These are phyloP conservation scores for Aphidoletes aphidimyza DNA, from an alignment of 2,888 invertebrate species.

Conservation along the genomic window DNA sequence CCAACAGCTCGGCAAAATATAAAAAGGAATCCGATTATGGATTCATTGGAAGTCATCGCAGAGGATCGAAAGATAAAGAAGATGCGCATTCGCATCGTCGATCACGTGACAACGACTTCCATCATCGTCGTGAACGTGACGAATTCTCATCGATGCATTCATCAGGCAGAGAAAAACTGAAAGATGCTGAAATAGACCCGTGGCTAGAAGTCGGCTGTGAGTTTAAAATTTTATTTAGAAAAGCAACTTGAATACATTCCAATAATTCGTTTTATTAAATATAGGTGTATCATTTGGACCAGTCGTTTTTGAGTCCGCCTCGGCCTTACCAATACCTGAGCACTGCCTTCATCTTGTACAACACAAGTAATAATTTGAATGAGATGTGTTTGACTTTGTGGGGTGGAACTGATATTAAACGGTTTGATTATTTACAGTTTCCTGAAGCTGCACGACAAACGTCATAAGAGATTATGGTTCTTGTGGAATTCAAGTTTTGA, in stretches of 20 bases:
- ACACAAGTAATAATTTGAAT: slow-evolving; percentile 71
- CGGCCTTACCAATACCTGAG: slow-evolving; percentile 81
- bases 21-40: slow-evolving; percentile 58
- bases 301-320: slow-evolving; percentile 87
- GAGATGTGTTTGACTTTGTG: not conserved
- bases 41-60: slow-evolving; percentile 60
- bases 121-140: slow-evolving; percentile 62
- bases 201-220: slow-evolving; percentile 92
- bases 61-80: slow-evolving; percentile 63
- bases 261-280: not conserved
- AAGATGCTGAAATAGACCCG: slow-evolving; percentile 69
- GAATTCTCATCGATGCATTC: slow-evolving; percentile 57
- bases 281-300: slow-evolving; percentile 85
- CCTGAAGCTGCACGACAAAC: slow-evolving; percentile 83
- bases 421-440: slow-evolving; percentile 66
- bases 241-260: not conserved
- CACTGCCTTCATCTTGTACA: slow-evolving; percentile 81
- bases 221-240: not conserved
- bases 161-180: slow-evolving; percentile 57
- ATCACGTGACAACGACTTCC: slow-evolving; percentile 62
- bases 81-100: slow-evolving; percentile 54
- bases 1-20: slow-evolving; percentile 55
- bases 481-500: slow-evolving; percentile 79
- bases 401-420: not conserved
- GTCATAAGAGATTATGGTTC: slow-evolving; percentile 91